Evolutionary conservation across 2,797 vertebrate species (phyloP).

Genomic region (Psittacula echo): DNA sequence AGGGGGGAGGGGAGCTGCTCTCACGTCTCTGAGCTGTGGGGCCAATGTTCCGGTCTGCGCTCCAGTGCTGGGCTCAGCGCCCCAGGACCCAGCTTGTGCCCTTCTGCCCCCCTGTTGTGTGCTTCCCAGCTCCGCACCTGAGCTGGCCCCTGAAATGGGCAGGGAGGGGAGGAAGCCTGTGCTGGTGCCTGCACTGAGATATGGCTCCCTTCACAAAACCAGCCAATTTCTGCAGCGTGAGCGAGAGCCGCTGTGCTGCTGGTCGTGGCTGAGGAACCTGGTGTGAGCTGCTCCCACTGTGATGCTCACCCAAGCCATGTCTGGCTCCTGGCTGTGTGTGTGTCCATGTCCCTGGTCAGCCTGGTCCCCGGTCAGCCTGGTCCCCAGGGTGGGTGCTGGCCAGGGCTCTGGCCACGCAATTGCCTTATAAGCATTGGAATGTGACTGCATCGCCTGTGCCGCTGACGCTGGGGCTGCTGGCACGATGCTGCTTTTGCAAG

Average conservation of each 20-base stretch:
- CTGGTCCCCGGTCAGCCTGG: not conserved
- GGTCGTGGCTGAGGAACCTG: not conserved
- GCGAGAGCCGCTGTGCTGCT: not conserved
- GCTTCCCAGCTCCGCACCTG: not conserved
- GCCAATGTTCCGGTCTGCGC: not conserved
- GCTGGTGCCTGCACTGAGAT: not conserved
- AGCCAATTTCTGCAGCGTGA: rapidly evolving
- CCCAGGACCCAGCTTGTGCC: not conserved
- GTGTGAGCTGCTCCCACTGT: rapidly evolving
- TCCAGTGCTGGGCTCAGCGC: rapidly evolving
- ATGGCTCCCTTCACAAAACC: not conserved
- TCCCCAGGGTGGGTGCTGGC: not conserved
- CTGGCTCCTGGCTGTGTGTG: not conserved
- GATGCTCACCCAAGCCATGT: not conserved
- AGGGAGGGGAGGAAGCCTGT: not conserved
- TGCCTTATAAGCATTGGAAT: slow-evolving; percentile 85
- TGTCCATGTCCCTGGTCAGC: not conserved
- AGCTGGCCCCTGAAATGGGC: not conserved
- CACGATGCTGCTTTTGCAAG: not conserved
- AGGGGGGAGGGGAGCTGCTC: not conserved
- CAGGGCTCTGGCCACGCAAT: not conserved
- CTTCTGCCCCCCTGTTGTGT: not conserved
- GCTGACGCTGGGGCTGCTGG: slow-evolving; percentile 37
- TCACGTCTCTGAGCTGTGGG: rapidly evolving
- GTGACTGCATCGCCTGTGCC: not conserved